These are phyloP conservation scores for Oryctolagus cuniculus DNA, from an alignment of 2,113 vertebrate genomes.

Conservation along the genomic window DNA sequence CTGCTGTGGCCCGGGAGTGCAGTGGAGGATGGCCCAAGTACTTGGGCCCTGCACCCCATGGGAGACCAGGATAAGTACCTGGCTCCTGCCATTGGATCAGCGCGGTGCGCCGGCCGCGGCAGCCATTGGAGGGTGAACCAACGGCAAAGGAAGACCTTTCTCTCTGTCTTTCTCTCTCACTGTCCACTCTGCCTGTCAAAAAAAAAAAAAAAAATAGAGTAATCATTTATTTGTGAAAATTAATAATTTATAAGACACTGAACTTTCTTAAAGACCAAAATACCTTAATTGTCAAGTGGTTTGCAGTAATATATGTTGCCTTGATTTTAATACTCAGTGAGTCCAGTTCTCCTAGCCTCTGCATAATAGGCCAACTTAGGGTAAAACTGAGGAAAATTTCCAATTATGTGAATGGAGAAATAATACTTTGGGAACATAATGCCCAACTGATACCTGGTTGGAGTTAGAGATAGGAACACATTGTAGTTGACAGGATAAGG, in stretches of 20 bases:
- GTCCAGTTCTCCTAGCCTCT: neutral
- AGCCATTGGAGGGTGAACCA: too few species aligned
- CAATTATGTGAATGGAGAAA: neutral
- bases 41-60: too few species aligned
- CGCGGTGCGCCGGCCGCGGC: too few species aligned
- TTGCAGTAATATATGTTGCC: neutral
- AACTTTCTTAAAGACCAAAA: neutral
- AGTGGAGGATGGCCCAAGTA: too few species aligned
- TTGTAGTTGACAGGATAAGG: neutral
- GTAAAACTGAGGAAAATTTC: neutral
- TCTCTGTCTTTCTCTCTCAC: too few species aligned
- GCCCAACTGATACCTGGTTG: neutral
- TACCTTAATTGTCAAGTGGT: neutral
- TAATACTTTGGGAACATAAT: neutral
- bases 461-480: neutral
- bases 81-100: too few species aligned
- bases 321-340: constrained; percentile 16
- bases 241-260: neutral
- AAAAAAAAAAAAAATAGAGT: too few species aligned
- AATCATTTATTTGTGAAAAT: constrained; percentile 37
- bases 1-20: too few species aligned
- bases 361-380: neutral
- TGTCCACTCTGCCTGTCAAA: too few species aligned
- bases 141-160: too few species aligned
- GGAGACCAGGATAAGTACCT: too few species aligned